A percentile compares a stretch with the other conserved stretches of the same genome.
These are phyloP conservation scores for Tinamus major DNA, from an alignment of 2,797 vertebrate species.

Conservation along the genomic window DNA sequence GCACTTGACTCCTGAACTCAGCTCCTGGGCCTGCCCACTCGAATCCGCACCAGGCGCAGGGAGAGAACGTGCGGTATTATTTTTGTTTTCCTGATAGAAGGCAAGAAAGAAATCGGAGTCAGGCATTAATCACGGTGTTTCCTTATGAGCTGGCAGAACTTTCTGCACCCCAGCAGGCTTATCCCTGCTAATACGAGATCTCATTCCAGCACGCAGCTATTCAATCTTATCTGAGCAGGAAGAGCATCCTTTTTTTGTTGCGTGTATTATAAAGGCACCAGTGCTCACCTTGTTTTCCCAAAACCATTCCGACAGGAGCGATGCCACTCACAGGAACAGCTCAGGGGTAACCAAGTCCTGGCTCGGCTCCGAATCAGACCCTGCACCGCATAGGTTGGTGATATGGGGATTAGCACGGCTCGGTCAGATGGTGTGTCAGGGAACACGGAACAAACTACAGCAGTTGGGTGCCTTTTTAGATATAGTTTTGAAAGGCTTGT, in stretches of 20 bases:
- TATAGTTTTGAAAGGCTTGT: neutral
- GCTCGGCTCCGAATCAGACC: neutral
- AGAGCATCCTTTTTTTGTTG: rapidly evolving
- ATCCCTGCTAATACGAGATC: neutral
- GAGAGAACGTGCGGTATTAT: neutral
- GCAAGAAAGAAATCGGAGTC: neutral
- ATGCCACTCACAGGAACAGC: neutral
- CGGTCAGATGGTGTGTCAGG: neutral
- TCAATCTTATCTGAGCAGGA: neutral
- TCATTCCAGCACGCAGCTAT: neutral
- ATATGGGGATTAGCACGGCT: neutral
- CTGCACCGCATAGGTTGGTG: rapidly evolving
- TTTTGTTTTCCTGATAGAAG: neutral
- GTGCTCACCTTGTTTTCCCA: neutral
- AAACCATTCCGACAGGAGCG: neutral
- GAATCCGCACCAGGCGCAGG: neutral
- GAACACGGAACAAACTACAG: neutral
- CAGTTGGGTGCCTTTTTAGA: neutral
- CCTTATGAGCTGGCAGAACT: neutral
- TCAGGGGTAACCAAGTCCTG: rapidly evolving
- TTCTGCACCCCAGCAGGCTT: neutral
- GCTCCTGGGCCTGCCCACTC: constrained; percentile 42
- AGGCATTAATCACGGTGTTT: neutral
- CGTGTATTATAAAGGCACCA: neutral
- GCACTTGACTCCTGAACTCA: constrained; percentile 29